Percentiles rank a stretch among this genome's conserved stretches.
These are phyloP conservation scores for Eristalinus aeneus DNA, from an alignment of 2,888 invertebrate species.

Conservation along the genomic window DNA sequence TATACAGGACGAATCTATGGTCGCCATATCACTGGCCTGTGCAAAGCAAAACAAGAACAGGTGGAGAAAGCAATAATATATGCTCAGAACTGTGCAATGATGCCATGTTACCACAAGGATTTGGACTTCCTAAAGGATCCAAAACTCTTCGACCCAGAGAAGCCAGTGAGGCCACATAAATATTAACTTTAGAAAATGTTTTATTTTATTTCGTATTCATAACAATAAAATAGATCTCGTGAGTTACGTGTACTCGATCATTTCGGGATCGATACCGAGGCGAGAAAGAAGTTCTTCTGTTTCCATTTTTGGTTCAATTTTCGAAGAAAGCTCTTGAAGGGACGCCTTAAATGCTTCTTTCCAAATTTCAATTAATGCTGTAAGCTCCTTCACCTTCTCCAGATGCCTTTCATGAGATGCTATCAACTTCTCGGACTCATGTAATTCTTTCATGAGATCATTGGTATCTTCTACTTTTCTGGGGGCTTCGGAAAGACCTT, in stretches of 20 bases:
- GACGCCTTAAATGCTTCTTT: conserved; percentile 74
- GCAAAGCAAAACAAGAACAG: conserved; percentile 88
- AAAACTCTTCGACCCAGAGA: conserved; percentile 93
- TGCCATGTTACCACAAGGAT: conserved; percentile 92
- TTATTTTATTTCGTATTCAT: conserved; percentile 41
- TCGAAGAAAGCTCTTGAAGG: conserved; percentile 74
- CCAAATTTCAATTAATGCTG: conserved; percentile 74
- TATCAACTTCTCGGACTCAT: conserved; percentile 69
- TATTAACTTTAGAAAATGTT: conserved; percentile 81
- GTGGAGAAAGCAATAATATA: conserved; percentile 88
- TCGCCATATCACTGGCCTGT: conserved; percentile 96
- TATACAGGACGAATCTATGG: conserved; percentile 96
- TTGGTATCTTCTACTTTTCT: background rate
- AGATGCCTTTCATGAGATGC: conserved; percentile 55
- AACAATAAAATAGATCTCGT: conserved; percentile 4
- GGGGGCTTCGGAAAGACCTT: background rate
- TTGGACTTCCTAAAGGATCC: conserved; percentile 92
- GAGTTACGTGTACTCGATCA: conserved; percentile 74
- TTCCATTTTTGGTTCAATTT: conserved; percentile 69
- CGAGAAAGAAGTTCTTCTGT: conserved; percentile 70
- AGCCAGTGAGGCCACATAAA: conserved; percentile 89
- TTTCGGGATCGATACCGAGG: conserved; percentile 74
- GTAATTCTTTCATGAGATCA: conserved; percentile 48
- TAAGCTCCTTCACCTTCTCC: conserved; percentile 70
- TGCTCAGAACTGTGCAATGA: conserved; percentile 89